A percentile compares a stretch with the other conserved stretches of the same genome.
phyloP scores from a whole-genome alignment of 1,140 invertebrate species.

The Polyergus mexicanus region DNA sequence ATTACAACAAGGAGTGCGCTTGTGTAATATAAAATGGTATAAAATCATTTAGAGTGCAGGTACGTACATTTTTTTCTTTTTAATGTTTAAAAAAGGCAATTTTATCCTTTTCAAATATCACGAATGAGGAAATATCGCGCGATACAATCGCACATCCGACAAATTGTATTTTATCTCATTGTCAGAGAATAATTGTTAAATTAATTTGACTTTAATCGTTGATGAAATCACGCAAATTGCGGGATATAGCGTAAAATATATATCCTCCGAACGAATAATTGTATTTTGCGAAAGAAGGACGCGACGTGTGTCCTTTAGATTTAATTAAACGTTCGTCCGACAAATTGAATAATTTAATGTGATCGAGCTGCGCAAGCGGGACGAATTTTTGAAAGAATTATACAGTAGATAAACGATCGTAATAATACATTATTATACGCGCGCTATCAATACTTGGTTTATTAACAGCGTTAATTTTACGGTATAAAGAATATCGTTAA shows the following conservation, averaged over 20 bases:
- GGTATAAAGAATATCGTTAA: conserved; percentile 50
- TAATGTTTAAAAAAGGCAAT: neutral
- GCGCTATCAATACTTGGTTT: conserved; percentile 43
- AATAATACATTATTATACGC: conserved; percentile 30
- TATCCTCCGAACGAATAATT: conserved; percentile 46
- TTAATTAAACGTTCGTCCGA: conserved; percentile 53
- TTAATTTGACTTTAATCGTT: conserved; percentile 54
- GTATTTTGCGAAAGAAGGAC: conserved; percentile 53
- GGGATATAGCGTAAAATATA: conserved; percentile 45
- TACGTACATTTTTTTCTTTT: neutral
- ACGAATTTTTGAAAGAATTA: conserved; percentile 57
- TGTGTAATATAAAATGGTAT: neutral
- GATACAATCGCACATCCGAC: neutral
- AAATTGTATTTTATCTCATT: conserved; percentile 40
- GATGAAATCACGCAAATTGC: conserved; percentile 44
- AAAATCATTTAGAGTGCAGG: no score
- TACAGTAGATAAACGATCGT: conserved; percentile 21
- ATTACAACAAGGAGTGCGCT: neutral
- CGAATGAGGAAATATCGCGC: neutral
- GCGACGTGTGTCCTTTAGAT: conserved; percentile 32
- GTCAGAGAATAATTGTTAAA: conserved; percentile 49
- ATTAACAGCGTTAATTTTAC: conserved; percentile 61
- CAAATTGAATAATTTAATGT: conserved; percentile 63
- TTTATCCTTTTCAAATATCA: neutral
- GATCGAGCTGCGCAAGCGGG: conserved; percentile 20